Base-by-base conservation (phyloP, 2,797 vertebrate species). In the Peromyscus aztecus region DNA sequence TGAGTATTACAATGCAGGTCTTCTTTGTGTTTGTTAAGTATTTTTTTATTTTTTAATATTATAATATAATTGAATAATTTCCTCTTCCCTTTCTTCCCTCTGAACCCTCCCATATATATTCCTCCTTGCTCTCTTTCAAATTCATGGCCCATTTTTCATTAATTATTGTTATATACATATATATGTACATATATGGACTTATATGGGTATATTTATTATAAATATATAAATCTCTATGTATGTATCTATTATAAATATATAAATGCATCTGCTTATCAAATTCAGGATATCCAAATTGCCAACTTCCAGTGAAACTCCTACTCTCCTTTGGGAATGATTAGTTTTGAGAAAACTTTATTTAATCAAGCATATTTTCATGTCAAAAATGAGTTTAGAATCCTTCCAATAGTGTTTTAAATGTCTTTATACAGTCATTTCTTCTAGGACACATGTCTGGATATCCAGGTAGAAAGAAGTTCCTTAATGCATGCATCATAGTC, bases 1-100 rank as follows among this genome's bases (percentile, higher is more conserved):
- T 10, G 27, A 19, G 10, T 29, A 34, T 3, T 1, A 9, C 13
- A 37, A 5, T 55, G 4, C 14, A 23, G 5, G 1, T 14, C 23
- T 40, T 27, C 37, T 29, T 63, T 43, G 57, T 83, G 8, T 83
- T 43, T 61, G 16, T 14, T 43, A 83, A 29, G 37, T 19, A 83
- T 83, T 83, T 83, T 63, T 43, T 43, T 59, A 59, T 59, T 59
- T 27, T 83, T 43, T 61, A 63, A 43, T 14, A 63, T 43, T 43
- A 63, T 10, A 83, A 83, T 10, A 29, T 61, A 19, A 83, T 83
- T 83, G 43, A 29, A 43, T 43, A 83, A 61, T 61, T 19, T 43
- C 2, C 23, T 8, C 24, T 61, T 11, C 13, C 2, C 29, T 49
- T 46, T 49, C 31, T 34, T 24, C 3, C 1, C 43, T 85, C 0